Conservation (phyloP, 2,888 invertebrate genomes). For the Brachypterus glaber region DNA sequence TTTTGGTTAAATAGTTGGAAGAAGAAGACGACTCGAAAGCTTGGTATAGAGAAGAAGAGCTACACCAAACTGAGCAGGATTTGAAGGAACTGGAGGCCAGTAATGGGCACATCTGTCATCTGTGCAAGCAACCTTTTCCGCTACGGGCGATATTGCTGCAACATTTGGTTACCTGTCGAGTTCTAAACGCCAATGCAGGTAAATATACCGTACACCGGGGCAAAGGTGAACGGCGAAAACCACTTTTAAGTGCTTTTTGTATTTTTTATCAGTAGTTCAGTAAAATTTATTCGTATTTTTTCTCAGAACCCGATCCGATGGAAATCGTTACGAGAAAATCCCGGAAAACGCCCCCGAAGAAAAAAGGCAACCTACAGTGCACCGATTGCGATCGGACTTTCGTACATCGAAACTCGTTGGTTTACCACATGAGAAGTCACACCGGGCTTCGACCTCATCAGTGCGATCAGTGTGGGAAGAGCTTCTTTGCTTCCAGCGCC, state of each 20-base stretch:
- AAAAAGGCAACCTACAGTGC: conserved; percentile 39
- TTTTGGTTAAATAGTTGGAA: conserved; percentile 9
- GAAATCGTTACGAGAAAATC: not conserved
- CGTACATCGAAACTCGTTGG: conserved; percentile 70
- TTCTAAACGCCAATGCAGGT: no score
- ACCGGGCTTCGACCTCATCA: conserved; percentile 66
- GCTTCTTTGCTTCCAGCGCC: conserved; percentile 73
- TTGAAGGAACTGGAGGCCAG: conserved; percentile 40
- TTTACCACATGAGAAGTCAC: conserved; percentile 72
- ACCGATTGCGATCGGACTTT: conserved; percentile 64
- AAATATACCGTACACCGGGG: not conserved
- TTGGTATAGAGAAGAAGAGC: conserved; percentile 40
- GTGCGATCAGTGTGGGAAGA: conserved; percentile 72
- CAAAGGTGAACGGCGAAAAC: conserved; percentile 1
- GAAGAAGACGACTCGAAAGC: conserved; percentile 34
- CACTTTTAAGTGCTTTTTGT: no score
- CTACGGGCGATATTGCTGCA: conserved; percentile 35
- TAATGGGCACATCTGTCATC: conserved; percentile 36
- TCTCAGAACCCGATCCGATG: conserved; percentile 22
- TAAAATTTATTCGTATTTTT: no score
- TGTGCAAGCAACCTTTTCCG: conserved; percentile 39
- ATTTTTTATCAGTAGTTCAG: no score
- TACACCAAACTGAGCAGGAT: conserved; percentile 41
- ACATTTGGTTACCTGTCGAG: conserved; percentile 37
- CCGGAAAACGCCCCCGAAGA: not conserved